Evolutionary conservation across 2,113 vertebrate genomes (phyloP).

Genomic region (Mohoua ochrocephala): DNA sequence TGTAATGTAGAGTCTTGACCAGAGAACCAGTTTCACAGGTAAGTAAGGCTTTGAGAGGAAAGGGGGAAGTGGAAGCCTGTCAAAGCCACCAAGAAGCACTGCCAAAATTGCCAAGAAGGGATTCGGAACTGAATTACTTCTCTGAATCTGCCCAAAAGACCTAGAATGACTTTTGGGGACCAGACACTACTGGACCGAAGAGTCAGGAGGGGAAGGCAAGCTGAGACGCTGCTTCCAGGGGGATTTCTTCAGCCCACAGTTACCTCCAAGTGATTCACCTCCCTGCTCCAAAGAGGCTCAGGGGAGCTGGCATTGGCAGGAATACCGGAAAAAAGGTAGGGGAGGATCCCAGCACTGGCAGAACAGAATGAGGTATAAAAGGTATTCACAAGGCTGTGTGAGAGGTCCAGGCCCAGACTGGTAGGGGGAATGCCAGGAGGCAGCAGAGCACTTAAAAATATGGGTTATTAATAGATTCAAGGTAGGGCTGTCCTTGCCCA

Average conservation of each 20-base stretch:
- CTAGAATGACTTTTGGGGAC: background rate
- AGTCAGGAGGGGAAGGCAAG: background rate
- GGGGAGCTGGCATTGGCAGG: background rate
- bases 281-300: background rate
- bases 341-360: background rate
- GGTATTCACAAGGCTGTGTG: background rate
- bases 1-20: background rate
- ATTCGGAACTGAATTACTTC: background rate
- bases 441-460: background rate
- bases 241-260: background rate
- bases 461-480: background rate
- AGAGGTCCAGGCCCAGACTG: background rate
- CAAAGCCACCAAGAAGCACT: background rate
- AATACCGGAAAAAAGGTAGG: background rate
- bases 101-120: background rate
- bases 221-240: background rate
- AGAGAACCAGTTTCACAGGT: background rate
- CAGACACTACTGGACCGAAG: background rate
- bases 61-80: background rate
- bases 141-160: background rate
- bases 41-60: background rate
- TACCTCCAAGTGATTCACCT: background rate
- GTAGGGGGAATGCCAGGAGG: background rate
- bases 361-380: background rate
- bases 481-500: conserved; percentile 3